Evolutionary conservation across 2,113 vertebrate species (phyloP).

Genomic region (Odocoileus hemionus): DNA sequence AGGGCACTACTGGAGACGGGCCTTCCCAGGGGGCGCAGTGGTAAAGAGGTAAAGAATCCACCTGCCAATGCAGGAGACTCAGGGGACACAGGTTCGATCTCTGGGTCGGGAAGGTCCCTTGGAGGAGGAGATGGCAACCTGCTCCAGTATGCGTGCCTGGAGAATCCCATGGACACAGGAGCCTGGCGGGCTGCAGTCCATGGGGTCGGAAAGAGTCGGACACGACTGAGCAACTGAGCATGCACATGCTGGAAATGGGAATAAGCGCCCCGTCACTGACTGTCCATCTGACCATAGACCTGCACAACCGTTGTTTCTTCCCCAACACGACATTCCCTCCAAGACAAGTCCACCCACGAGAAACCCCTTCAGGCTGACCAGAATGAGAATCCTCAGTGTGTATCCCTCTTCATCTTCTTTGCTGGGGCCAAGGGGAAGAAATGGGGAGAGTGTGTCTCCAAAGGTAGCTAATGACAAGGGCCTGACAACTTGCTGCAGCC

Average conservation of each 20-base stretch:
- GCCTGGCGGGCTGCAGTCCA: not conserved
- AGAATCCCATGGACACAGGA: not conserved
- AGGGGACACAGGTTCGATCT: not conserved
- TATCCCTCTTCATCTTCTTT: not conserved
- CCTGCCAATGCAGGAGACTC: not conserved
- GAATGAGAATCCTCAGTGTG: not conserved
- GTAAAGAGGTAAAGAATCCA: not conserved
- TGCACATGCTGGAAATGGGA: not conserved
- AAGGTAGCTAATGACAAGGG: not conserved
- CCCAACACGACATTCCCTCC: not conserved
- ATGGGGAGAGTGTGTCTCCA: not conserved
- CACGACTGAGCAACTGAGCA: not conserved
- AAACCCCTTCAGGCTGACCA: not conserved
- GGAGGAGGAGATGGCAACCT: not conserved
- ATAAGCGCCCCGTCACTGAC: fast-evolving
- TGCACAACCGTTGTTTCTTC: not conserved
- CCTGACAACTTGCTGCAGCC: not conserved
- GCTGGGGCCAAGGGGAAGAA: not conserved
- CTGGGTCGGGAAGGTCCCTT: not conserved
- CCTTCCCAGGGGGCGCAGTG: not conserved
- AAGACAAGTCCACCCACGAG: not conserved
- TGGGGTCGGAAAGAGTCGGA: not conserved
- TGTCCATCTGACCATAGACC: not conserved
- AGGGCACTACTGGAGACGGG: not conserved
- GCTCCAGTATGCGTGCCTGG: not conserved